phyloP scores from a whole-genome alignment of 2,797 vertebrate genomes.

The Avahi laniger region DNA sequence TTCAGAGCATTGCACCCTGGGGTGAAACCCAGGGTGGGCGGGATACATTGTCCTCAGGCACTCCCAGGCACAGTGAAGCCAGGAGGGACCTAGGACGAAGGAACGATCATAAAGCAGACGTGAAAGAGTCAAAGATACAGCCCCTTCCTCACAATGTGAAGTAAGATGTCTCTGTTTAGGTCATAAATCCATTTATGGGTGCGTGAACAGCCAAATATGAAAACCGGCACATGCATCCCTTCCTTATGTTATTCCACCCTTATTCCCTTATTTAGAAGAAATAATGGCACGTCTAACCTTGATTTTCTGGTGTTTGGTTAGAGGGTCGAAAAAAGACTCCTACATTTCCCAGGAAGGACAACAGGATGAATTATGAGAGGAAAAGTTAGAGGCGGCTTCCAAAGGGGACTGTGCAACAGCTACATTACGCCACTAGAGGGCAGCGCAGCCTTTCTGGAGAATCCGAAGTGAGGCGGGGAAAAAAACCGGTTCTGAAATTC shows the following conservation, averaged over 20 bases:
- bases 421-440: neutral
- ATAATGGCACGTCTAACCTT: neutral
- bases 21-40: neutral
- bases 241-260: neutral
- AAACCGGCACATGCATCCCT: neutral
- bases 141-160: neutral
- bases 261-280: neutral
- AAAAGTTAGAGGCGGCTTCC: neutral
- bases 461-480: no score
- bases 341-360: no score
- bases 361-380: neutral
- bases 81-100: neutral
- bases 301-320: neutral
- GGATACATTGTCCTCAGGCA: neutral
- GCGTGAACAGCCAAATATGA: neutral
- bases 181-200: neutral
- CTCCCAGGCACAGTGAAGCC: neutral
- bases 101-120: neutral
- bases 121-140: neutral
- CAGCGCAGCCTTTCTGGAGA: neutral
- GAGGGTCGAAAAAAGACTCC: neutral
- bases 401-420: neutral
- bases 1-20: neutral
- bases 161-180: neutral
- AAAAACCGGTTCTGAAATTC: fast-evolving